phyloP scores from a whole-genome alignment of 2,888 invertebrate genomes.

The Ypsolopha scabrella region DNA sequence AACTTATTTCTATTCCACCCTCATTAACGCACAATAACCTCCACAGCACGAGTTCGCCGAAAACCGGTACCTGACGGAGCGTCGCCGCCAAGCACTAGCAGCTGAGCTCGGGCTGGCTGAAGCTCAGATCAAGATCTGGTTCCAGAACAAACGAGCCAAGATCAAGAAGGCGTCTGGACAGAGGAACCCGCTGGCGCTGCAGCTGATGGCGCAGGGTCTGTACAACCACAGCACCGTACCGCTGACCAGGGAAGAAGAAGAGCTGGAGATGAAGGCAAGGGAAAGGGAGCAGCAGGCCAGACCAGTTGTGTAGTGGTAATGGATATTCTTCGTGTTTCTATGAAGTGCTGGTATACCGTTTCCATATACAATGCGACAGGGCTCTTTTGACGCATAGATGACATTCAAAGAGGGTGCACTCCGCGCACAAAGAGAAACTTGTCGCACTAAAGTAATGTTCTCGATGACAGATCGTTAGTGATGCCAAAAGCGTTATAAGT shows the following conservation, averaged over 20 bases:
- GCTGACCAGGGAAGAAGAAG: conserved; percentile 79
- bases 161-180: conserved; percentile 92
- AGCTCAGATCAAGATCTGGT: conserved; percentile 98
- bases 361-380: too few species aligned
- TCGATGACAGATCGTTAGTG: too few species aligned
- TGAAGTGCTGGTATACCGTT: too few species aligned
- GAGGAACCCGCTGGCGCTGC: conserved; percentile 87
- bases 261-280: conserved; percentile 69
- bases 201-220: conserved; percentile 93
- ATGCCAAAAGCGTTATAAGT: too few species aligned
- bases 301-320: conserved; percentile 5
- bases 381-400: too few species aligned
- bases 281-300: conserved; percentile 39
- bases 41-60: conserved; percentile 88
- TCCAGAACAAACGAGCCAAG: conserved; percentile 97
- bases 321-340: too few species aligned
- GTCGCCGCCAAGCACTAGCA: conserved; percentile 90
- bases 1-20: too few species aligned
- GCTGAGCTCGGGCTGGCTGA: conserved; percentile 93
- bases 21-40: not conserved
- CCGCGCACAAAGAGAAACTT: too few species aligned
- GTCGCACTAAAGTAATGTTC: too few species aligned
- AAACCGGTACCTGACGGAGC: conserved; percentile 93
- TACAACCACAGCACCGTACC: conserved; percentile 90
- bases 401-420: too few species aligned